phyloP scores from a whole-genome alignment of 2,797 vertebrate species.

The Ibycter americanus region DNA sequence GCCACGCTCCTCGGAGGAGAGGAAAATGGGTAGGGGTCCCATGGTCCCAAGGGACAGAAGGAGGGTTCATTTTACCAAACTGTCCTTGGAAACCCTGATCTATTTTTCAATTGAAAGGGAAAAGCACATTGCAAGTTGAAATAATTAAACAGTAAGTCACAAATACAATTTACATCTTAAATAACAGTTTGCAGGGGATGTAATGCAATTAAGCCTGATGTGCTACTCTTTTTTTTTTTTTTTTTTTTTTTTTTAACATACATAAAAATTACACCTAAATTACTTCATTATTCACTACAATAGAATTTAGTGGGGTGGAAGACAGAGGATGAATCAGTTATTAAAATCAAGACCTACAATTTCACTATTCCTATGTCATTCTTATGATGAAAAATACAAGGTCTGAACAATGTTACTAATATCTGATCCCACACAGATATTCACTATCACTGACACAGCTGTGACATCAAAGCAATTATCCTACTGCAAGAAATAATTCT shows the following conservation, averaged over 20 bases:
- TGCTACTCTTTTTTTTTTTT: background rate
- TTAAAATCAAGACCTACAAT: constrained; percentile 10
- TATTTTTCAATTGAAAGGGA: constrained; percentile 77
- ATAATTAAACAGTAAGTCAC: constrained; percentile 62
- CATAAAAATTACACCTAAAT: constrained; percentile 24
- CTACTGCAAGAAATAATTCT: background rate
- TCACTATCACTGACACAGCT: background rate
- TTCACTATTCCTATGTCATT: background rate
- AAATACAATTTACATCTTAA: constrained; percentile 66
- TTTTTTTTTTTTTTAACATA: background rate
- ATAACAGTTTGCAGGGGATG: constrained; percentile 49
- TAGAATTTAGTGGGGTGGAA: background rate
- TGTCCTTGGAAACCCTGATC: constrained; percentile 89
- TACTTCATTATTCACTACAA: constrained; percentile 7
- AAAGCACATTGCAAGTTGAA: constrained; percentile 69
- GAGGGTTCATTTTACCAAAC: constrained; percentile 85
- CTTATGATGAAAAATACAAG: background rate
- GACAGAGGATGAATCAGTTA: constrained; percentile 13
- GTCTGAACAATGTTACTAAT: background rate
- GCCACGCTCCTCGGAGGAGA: constrained; percentile 89
- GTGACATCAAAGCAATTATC: background rate
- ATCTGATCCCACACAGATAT: background rate
- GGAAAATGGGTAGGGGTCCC: constrained; percentile 84
- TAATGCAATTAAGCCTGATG: background rate
- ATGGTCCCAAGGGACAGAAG: constrained; percentile 89